A percentile compares a stretch with the other conserved stretches of the same genome.
These are phyloP conservation scores for Ginglymostoma cirratum DNA, from an alignment of 2,113 vertebrate genomes.

Conservation along the genomic window DNA sequence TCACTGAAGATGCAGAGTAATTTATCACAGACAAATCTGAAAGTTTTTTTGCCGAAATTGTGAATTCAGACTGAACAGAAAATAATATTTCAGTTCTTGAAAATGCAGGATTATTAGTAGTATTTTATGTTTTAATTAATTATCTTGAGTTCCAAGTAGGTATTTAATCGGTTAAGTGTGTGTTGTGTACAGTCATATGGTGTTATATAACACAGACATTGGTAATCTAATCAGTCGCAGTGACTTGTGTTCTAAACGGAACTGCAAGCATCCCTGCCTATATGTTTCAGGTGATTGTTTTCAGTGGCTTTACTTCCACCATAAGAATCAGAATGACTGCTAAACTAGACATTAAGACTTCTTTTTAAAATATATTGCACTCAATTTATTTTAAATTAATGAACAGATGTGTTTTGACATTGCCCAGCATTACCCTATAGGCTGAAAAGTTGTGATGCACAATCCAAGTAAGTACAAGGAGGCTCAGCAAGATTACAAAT, in stretches of 20 bases:
- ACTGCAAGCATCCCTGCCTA: neutral
- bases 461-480: no score
- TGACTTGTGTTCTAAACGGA: neutral
- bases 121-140: conserved; percentile 29
- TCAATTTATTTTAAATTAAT: no score
- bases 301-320: neutral
- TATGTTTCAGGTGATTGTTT: neutral
- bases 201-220: neutral
- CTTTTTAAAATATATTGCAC: neutral
- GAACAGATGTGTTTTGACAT: no score
- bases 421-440: no score
- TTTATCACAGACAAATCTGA: neutral
- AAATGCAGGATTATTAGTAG: conserved; percentile 40
- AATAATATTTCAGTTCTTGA: neutral
- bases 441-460: no score
- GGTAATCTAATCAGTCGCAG: neutral
- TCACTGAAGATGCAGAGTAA: neutral
- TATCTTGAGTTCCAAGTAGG: conserved; percentile 12
- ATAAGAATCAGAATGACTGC: neutral
- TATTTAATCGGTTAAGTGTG: conserved; percentile 29
- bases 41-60: neutral
- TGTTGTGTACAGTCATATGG: conserved; percentile 28
- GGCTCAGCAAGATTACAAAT: no score
- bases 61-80: neutral
- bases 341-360: neutral